Base-by-base conservation (phyloP, 2,113 vertebrate genomes). In the Alethe castanea region DNA sequence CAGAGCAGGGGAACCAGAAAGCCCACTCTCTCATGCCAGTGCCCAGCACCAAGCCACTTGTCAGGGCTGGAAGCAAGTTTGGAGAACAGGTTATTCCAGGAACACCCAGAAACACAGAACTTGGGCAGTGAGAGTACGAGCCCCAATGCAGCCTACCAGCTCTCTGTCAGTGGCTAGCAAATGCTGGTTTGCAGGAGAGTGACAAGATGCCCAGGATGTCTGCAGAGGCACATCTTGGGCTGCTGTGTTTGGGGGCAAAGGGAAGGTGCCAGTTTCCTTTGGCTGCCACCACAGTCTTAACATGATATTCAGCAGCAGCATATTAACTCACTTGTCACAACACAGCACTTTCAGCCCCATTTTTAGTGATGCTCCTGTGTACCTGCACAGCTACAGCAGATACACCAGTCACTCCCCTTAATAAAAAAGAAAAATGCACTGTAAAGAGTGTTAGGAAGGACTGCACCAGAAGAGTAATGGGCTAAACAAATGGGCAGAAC, bases 41-140 rank as follows among this genome's bases (percentile, higher is more conserved):
- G 22, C 26, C 48, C 25, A 42, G 48, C 33, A 42, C 31, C 24
- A 29, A 1, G 1, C 23, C 1, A 1, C 65, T 73, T 11, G 3
- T 31, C 14, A 23, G 59, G 59, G 8, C 40, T n/a, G 33, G 36
- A 19, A 66, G 33, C 1, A 1, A 48, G 40, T 60, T 3, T 35
- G 38, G 56, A 81, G 73, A 85, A 47, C 69, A 54, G 35, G 47
- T 59, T 70, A 71, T 48, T 44, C 35, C 54, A 64, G 29, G 35
- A 81, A 44, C 0, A 0, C 57, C 38, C 84, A 74, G 57, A 81
- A 81, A 69, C 14, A 62, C 0, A 0, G 45, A 26, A 9, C 38
- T 50, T 33, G 0, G 2, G 47, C 56, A 66, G 35, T 0, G 14
- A 61, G 29, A 78, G 36, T 61, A 67, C 0, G 0, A 89, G 80